Evolutionary conservation across 1,140 invertebrate species (phyloP).

Genomic region (Nasonia longicornis): DNA sequence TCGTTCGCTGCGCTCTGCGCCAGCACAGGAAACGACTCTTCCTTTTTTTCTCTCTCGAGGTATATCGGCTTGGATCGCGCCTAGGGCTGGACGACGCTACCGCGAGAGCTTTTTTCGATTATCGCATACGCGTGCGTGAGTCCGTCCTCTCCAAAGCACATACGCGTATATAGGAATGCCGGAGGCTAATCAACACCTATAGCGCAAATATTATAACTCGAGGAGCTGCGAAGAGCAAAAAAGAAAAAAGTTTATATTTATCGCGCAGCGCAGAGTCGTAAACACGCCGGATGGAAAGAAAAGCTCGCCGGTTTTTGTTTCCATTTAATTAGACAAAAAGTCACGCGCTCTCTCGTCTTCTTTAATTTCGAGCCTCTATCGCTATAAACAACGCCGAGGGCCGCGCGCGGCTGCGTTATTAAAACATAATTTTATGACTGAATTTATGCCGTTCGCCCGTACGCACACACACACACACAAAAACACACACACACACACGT

Average conservation of each 20-base stretch:
- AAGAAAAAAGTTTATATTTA: neutral
- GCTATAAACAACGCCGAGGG: neutral
- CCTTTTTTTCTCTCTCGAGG: neutral
- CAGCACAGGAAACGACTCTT: neutral
- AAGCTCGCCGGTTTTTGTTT: neutral
- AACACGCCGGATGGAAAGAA: neutral
- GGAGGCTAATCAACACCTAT: neutral
- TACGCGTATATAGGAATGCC: neutral
- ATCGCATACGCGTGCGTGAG: neutral
- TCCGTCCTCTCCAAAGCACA: neutral
- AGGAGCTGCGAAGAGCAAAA: too few relatives aligned
- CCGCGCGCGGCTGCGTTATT: neutral
- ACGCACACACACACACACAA: neutral
- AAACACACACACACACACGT: neutral
- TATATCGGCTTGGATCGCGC: neutral
- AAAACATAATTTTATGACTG: constrained; percentile 17
- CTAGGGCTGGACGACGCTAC: neutral
- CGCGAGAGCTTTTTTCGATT: neutral
- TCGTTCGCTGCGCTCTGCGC: neutral
- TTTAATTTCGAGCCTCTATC: neutral
- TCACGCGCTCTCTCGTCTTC: neutral
- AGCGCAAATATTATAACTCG: neutral
- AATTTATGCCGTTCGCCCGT: constrained; percentile 19
- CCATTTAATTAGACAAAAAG: constrained; percentile 16
- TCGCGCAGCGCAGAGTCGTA: neutral